Base-by-base conservation (phyloP, 2,888 invertebrate species). In the Polyommatus icarus region DNA sequence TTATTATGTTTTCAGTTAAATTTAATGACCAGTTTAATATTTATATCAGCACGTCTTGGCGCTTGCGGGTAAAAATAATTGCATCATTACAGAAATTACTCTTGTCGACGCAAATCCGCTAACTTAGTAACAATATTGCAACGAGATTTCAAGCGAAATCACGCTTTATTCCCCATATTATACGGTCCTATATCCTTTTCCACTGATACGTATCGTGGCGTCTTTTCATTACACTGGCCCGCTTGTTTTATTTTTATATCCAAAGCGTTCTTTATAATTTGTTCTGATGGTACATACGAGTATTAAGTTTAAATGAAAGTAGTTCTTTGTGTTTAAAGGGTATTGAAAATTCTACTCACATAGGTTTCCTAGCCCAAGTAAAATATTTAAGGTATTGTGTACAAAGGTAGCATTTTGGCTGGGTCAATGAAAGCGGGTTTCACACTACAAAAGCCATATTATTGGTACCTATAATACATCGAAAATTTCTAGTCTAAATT, bases 61-160 rank as follows among this genome's bases (percentile, higher is more conserved):
- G 87, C 85, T 85, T 84, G 85, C 80, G 78, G 84, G 84, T 83
- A 85, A 84, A 87, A 88, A 88, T 89, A 90, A 90, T 90, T 89
- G 88, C 87, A 81, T 87, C 87, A 88, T 91, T 90, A 90, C 85
- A 86, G 85, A 85, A 89, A 89, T 89, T 88, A 87, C 87, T 85
- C 82, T 80, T 20, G 57, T 54, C 36, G 72, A 3, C 46, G 61
- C 61, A 24, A 61, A 61, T 50, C 24, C 40, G 24, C 73, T 46
- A 73, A 73, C 73, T 73, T 73, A 73, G 73, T 50, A 46, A 50
- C 46, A 46, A 50, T 46, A 50, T 50, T 75, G 75, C 12, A 32
- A 12, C 46, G 54, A 50, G 54, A 75, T 24, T 50, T 24, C 10
- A 20, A 50, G 15, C 73, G 6, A 72, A 50, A 20, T 46, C 46